Evolutionary conservation across 2,888 invertebrate genomes (phyloP).

Genomic region (Campaea margaritaria): DNA sequence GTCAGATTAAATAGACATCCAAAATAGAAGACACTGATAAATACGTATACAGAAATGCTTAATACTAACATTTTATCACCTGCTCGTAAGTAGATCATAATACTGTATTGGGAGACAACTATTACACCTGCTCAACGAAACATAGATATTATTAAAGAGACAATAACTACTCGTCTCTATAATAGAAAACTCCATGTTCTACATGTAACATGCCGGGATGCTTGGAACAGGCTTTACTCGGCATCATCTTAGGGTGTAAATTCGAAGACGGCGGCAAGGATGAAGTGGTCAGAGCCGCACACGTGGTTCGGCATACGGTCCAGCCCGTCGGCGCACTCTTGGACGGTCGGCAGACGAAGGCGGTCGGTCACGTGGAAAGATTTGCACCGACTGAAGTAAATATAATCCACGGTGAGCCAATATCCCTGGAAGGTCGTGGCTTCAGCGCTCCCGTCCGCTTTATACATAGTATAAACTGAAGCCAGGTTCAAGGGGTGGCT

Average conservation of each 20-base stretch:
- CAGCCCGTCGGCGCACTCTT: constrained; percentile 1
- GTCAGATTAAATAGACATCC: constrained; percentile 3
- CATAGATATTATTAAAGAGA: no score
- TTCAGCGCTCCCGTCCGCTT: neutral
- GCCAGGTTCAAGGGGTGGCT: constrained; percentile 3
- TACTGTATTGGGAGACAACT: no score
- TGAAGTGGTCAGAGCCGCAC: constrained; percentile 1
- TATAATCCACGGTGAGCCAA: constrained; percentile 4
- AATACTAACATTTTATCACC: neutral
- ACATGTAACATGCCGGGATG: no score
- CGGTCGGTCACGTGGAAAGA: constrained; percentile 1
- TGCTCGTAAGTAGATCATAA: neutral
- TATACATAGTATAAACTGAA: neutral
- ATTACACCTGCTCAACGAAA: no score
- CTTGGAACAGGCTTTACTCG: neutral
- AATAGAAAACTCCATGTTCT: no score
- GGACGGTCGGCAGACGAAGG: constrained; percentile 2
- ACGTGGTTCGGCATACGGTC: neutral
- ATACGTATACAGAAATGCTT: constrained; percentile 1
- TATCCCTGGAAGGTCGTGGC: constrained; percentile 3
- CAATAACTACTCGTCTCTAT: no score
- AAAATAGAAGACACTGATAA: constrained; percentile 1
- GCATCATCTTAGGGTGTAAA: neutral
- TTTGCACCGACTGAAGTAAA: neutral
- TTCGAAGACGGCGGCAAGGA: neutral